Evolutionary conservation across 2,888 invertebrate species (phyloP), one percentile per base, ranked within the genome.

Genomic region (Drosophila stalkeri): DNA sequence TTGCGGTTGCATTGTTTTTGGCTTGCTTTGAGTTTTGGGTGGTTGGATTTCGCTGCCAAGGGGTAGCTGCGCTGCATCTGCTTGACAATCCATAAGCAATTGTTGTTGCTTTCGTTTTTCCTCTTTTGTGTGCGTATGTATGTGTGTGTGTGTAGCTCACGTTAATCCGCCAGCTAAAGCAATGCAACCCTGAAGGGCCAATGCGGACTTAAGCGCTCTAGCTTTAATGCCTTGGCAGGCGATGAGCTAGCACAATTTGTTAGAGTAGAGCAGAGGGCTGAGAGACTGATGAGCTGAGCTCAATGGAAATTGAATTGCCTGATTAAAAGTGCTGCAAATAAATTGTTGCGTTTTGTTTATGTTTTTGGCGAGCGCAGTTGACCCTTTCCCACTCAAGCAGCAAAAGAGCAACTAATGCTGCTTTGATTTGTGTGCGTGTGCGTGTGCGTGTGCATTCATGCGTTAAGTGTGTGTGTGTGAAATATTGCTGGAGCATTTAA

Each of bases 321-420:
- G 44, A 54, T 56, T 41, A 27, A 39, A 52, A 47, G 46, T 60
- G 16, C 51, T 12, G 31, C 33, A 14, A 51, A 60, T 35, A 47
- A 49, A 47, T 56, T 61, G 59, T 64, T 49, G 41, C 46, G 67
- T 61, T 55, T 49, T 64, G 47, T 44, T 20, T 72, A 52, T 68
- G 44, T 62, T 60, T 66, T 54, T 73, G 57, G 57, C 37, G 16
- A 65, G 61, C 61, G 68, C 5, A 12, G 43, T 80, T 76, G 75
- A 68, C 67, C 64, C 66, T 44, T 70, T 63, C 69, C 70, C 75
- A 63, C 57, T 65, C 57, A 62, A 43, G 49, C 27, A 49, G 63
- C 51, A 88, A 86, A 88, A 82, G 83, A 73, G 89, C 86, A 89
- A 86, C 83, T 90, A 90, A 86, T 90, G 86, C 77, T 77, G 72